Percentiles rank a stretch among this genome's conserved stretches.
These are phyloP conservation scores for Heliconius hewitsoni DNA, from an alignment of 1,140 invertebrate species.

Conservation along the genomic window DNA sequence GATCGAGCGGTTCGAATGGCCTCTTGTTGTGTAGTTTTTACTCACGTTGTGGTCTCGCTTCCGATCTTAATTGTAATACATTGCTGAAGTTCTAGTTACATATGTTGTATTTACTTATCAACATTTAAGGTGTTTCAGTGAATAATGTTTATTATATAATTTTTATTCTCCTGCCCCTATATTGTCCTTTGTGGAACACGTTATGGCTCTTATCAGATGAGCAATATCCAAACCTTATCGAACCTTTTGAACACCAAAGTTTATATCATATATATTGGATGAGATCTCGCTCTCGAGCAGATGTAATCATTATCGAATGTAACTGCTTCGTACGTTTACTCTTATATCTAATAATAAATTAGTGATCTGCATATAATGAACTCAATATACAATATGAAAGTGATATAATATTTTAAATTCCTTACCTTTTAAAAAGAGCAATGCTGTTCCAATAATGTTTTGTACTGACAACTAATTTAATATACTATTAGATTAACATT, in stretches of 20 bases:
- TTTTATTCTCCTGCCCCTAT: not conserved
- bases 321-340: constrained; percentile 38
- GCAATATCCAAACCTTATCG: constrained; percentile 16
- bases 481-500: constrained; percentile 54
- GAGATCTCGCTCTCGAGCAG: constrained; percentile 33
- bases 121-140: not conserved
- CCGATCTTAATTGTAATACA: constrained; percentile 30
- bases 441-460: constrained; percentile 42
- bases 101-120: constrained; percentile 22
- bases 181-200: constrained; percentile 15
- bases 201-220: constrained; percentile 25
- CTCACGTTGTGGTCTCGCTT: constrained; percentile 39
- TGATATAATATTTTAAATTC: constrained; percentile 21
- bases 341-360: constrained; percentile 32
- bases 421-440: constrained; percentile 20
- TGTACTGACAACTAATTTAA: constrained; percentile 46
- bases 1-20: constrained; percentile 38
- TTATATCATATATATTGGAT: constrained; percentile 39
- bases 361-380: constrained; percentile 35
- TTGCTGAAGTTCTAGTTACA: constrained; percentile 21
- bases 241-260: constrained; percentile 40
- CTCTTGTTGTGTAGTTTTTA: constrained; percentile 40
- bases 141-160: not conserved
- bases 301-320: constrained; percentile 36
- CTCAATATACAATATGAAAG: constrained; percentile 25